Base-by-base conservation (phyloP, 2,888 invertebrate species). In the Priocnemis perturbator region DNA sequence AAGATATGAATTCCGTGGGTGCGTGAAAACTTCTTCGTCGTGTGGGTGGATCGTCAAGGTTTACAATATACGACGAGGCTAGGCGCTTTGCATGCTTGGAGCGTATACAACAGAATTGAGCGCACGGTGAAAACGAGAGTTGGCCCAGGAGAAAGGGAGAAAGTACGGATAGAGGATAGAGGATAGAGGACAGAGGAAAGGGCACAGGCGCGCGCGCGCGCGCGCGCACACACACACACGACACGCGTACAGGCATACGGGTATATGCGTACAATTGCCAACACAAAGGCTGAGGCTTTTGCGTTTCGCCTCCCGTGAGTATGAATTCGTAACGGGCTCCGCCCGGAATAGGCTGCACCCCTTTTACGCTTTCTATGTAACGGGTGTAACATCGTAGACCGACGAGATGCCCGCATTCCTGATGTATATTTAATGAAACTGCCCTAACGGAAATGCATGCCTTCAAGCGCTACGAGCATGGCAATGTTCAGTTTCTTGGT, bases 301-400 rank as follows among this genome's bases (percentile, higher is more conserved):
- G 26, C 61, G 62, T 50, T 65, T 69, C 64, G 67, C 69, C 67
- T 63, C 55, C 66, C 63, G 56, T 68, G 69, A 64, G 67, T 68
- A 71, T 79, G 71, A 79, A 77, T 79, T 79, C 71, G 73, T 76
- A 79, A 79, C 70, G 55, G 64, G 60, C n/a, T 62, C 56, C 67
- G 67, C 72, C 56, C 62, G 61, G 63, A 55, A 56, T 55, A 60
- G 44, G 60, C 57, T 45, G 58, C 56, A 44, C n/a, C 59, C 57
- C 59, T 52, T 23, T 48, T 37, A 9, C 37, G 37, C 37, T 9
- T 37, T 37, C 37, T 37, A 37, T 11, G 5, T 50, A 50, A 17
- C n/a, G 50, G 50, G 50, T 50, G 50, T 50, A 50, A 50, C 50
- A 19, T 50, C 19, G 50, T 50, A 50, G 19, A 50, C 50, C 17